Conservation (phyloP, 2,888 invertebrate species). For the Pilophorus perplexus region DNA sequence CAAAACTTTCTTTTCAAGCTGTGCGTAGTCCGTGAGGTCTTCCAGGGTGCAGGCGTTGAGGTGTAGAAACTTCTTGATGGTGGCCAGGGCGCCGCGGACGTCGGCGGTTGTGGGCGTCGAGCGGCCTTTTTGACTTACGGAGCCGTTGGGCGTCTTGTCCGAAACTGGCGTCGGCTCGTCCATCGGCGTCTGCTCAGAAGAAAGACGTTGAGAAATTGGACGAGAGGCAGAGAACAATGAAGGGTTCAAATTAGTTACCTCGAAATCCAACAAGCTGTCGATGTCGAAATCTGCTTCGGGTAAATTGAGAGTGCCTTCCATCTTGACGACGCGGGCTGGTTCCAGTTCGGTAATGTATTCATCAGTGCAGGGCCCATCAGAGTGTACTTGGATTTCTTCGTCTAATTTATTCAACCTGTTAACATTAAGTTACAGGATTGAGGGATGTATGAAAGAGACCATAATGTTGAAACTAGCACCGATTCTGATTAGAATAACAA, state of each 20-base stretch:
- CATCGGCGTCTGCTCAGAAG: background rate
- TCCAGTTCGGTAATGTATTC: background rate
- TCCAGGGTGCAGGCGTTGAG: slow-evolving; percentile 11
- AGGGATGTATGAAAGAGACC: background rate
- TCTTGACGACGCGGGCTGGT: background rate
- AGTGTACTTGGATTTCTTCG: background rate
- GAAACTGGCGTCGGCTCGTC: background rate
- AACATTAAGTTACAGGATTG: slow-evolving; percentile 4
- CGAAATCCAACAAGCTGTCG: background rate
- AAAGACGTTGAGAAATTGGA: too few relatives aligned
- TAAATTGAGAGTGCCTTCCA: background rate
- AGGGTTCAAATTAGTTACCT: too few relatives aligned
- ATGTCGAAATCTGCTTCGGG: background rate
- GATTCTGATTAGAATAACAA: too few relatives aligned
- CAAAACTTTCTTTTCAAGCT: slow-evolving; percentile 20
- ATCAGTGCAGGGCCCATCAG: background rate
- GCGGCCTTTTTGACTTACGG: background rate
- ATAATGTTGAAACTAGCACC: too few relatives aligned
- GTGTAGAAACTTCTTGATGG: slow-evolving; percentile 16
- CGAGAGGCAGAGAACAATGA: too few relatives aligned
- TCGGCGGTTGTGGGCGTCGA: background rate
- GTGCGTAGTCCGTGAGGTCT: slow-evolving; percentile 29
- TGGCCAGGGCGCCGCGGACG: slow-evolving; percentile 1
- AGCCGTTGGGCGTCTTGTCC: background rate
- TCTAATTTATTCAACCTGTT: background rate